phyloP scores from a whole-genome alignment of 2,888 invertebrate genomes.

The Pandemis corylana region DNA sequence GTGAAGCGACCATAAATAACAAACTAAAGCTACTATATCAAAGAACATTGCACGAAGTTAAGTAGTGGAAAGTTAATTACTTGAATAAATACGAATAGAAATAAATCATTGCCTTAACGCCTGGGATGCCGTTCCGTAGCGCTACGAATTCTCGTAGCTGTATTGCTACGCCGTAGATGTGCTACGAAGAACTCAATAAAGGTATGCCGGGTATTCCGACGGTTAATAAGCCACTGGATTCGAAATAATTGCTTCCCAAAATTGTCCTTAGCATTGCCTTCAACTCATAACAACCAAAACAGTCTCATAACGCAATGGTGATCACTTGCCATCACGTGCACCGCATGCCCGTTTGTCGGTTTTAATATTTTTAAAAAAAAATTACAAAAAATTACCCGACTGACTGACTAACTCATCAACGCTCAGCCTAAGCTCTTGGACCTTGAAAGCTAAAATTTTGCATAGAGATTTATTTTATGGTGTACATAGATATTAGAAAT shows the following conservation, averaged over 20 bases:
- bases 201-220: neutral
- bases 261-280: neutral
- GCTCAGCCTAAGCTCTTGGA: too few relatives aligned
- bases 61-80: neutral
- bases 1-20: too few relatives aligned
- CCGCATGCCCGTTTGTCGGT: too few relatives aligned
- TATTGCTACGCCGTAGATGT: neutral
- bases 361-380: too few relatives aligned
- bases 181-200: neutral
- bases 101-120: neutral
- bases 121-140: neutral
- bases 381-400: too few relatives aligned
- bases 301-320: too few relatives aligned
- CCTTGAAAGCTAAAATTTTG: too few relatives aligned
- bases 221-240: neutral
- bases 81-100: neutral
- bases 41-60: neutral
- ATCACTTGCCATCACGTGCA: too few relatives aligned
- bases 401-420: too few relatives aligned
- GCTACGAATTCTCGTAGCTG: slow-evolving; percentile 6
- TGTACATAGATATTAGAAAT: too few relatives aligned
- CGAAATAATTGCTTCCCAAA: neutral
- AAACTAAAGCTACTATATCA: too few relatives aligned
- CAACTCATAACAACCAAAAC: neutral
- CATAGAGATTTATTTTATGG: too few relatives aligned